These are phyloP conservation scores for Mobula birostris DNA, from an alignment of 2,113 vertebrate species.

Conservation along the genomic window DNA sequence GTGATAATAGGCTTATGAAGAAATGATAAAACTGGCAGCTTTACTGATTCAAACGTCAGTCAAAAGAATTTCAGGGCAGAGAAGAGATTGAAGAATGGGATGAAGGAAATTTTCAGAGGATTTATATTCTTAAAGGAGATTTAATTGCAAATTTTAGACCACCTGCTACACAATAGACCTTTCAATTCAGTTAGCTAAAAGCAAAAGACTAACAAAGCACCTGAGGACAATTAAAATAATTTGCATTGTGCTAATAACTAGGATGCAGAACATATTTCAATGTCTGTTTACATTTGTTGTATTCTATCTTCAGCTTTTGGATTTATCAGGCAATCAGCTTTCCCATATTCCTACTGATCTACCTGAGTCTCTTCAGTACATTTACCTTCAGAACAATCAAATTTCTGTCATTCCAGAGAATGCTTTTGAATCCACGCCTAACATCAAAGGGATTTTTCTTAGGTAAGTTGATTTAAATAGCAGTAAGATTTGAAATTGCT, in stretches of 20 bases:
- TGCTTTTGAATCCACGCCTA: conserved; percentile 85
- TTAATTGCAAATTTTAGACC: not conserved
- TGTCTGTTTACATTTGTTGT: conserved; percentile 38
- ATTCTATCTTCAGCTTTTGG: conserved; percentile 67
- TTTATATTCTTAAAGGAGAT: not conserved
- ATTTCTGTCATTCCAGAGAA: conserved; percentile 68
- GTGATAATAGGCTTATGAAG: not conserved
- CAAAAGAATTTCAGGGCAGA: not conserved
- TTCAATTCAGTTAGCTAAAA: not conserved
- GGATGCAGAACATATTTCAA: too few species aligned
- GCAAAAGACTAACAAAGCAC: not conserved
- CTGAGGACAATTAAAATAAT: not conserved
- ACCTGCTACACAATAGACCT: too few species aligned
- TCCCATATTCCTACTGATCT: conserved; percentile 77
- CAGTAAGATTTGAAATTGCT: not conserved
- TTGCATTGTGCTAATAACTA: not conserved
- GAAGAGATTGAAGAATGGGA: not conserved
- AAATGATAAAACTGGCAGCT: not conserved
- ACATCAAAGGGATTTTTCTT: conserved; percentile 89
- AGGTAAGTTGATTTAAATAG: conserved; percentile 58
- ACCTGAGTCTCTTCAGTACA: conserved; percentile 80
- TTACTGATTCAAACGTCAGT: not conserved
- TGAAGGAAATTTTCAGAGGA: not conserved
- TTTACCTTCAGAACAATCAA: conserved; percentile 86
- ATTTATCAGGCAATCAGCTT: conserved; percentile 82